phyloP scores from a whole-genome alignment of 2,113 vertebrate genomes.

The Genyomyrus donnyi region DNA sequence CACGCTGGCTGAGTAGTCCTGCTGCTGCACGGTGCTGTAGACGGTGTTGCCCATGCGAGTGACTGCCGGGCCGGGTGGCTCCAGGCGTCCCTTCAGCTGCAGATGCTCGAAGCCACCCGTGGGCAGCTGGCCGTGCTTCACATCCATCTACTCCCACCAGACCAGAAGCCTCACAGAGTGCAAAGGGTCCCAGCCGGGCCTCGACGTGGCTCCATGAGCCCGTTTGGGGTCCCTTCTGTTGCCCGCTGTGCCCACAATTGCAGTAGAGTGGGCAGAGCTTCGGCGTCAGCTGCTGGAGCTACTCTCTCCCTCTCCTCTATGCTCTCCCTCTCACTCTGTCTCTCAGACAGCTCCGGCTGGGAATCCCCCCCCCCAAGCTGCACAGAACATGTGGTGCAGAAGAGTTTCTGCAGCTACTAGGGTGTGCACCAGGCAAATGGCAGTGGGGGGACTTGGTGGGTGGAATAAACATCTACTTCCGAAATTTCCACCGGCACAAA shows the following conservation, averaged over 20 bases:
- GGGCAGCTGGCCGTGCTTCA: neutral
- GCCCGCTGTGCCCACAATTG: neutral
- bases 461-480: neutral
- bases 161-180: neutral
- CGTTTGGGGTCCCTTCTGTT: neutral
- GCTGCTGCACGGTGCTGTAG: conserved; percentile 79
- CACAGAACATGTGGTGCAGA: conserved; percentile 7
- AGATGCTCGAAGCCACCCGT: conserved; percentile 2
- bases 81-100: neutral
- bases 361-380: neutral
- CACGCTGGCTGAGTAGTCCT: conserved; percentile 83
- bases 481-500: neutral
- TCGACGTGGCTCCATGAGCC: neutral
- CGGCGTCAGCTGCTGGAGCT: neutral
- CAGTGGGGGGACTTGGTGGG: neutral
- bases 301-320: neutral
- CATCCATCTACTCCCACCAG: neutral
- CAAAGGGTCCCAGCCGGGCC: neutral
- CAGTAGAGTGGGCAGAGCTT: neutral
- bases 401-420: neutral
- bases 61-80: neutral
- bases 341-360: conserved; percentile 6
- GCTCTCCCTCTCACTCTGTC: neutral
- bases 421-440: neutral
- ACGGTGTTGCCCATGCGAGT: conserved; percentile 53